Evolutionary conservation across 2,113 vertebrate species (phyloP), one percentile per base, ranked within the genome.

Genomic region (Poicephalus gulielmi): DNA sequence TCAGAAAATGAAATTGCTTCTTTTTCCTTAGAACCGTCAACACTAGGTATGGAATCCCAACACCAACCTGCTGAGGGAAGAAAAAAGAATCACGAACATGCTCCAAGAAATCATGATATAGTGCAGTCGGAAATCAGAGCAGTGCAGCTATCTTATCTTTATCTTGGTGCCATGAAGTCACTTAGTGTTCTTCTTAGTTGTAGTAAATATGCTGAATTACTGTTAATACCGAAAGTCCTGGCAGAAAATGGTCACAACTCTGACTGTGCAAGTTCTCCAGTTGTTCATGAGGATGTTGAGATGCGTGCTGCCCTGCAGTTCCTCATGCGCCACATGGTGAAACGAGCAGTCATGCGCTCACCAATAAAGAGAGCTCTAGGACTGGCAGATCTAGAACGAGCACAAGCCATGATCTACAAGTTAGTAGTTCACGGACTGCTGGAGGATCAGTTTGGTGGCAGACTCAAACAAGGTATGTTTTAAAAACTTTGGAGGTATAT

Each of bases 241-340:
- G 98, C 99, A 4, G 99, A 99, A 63, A 99, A 98, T 7, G 99
- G 99, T 4, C 99, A 99, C 97, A 99, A 99, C 68, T 99, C 99
- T 0, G 99, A 99, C 53, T 99, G 98, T 70, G 97, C 98, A 0
- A 97, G 97, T 10, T 98, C 98, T 22, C 98, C 99, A 0, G 98
- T 99, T 14, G 98, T 99, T 41, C 99, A 99, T 5, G 99, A 99
- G 74, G 99, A 99, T 6, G 98, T 98, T 73, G 99, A 99, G 95
- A 98, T 99, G 98, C 98, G 99, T 3, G 98, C 99, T 1, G 99
- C 99, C 8, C 94, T 99, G 97, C 99, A 99, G 98, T 99, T 99
- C 78, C 97, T 99, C 63, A 99, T 99, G 99, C 98, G 99, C 23
- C 99, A 99, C 86, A 99, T 99, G 99, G 99, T 99, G 86, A 99